Conservation (phyloP, 1,140 invertebrate species). For the Plutomurus gul region DNA sequence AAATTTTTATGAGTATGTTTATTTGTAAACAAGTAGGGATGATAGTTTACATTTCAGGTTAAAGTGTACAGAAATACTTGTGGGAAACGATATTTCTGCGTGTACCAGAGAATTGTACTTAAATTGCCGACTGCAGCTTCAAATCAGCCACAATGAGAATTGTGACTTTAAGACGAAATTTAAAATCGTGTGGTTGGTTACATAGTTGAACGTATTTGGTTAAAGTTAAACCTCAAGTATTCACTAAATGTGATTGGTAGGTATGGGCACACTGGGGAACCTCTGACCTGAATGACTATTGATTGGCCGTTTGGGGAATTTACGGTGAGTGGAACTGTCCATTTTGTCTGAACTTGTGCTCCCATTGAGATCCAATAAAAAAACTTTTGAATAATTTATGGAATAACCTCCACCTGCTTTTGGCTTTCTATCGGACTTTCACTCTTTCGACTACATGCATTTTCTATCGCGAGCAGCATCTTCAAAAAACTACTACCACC, state of each 20-base stretch:
- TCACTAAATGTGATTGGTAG: neutral
- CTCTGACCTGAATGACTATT: conserved; percentile 19
- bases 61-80: too few relatives aligned
- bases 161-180: neutral
- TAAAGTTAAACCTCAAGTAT: conserved; percentile 13
- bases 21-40: too few relatives aligned
- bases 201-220: neutral
- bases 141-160: too few relatives aligned
- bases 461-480: neutral
- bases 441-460: neutral
- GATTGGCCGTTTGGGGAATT: conserved; percentile 8
- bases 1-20: too few relatives aligned
- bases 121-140: too few relatives aligned
- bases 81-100: too few relatives aligned
- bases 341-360: neutral
- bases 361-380: conserved; percentile 12
- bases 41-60: too few relatives aligned
- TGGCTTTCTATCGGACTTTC: neutral
- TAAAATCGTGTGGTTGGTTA: conserved; percentile 13
- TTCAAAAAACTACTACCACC: conserved; percentile 1
- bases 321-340: neutral
- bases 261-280: neutral
- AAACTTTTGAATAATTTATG: conserved; percentile 30
- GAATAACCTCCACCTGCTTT: conserved; percentile 20
- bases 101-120: too few relatives aligned